Evolutionary conservation across 2,797 vertebrate genomes (phyloP).

Genomic region (Leptoclinus maculatus): DNA sequence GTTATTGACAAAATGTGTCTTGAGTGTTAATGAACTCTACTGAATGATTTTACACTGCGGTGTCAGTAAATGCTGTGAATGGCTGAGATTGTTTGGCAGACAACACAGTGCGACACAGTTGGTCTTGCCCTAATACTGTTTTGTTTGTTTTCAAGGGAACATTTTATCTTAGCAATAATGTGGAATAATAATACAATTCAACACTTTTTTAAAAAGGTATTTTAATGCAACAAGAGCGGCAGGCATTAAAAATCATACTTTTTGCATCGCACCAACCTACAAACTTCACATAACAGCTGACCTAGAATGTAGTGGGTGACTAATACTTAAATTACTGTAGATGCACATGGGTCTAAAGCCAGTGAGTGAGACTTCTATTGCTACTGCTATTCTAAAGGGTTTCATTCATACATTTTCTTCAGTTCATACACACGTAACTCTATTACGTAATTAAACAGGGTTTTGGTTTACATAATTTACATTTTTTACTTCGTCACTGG

Average conservation of each 20-base stretch:
- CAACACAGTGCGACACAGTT: neutral
- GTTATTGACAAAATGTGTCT: slow-evolving; percentile 73
- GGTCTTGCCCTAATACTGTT: slow-evolving; percentile 14
- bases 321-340: slow-evolving; percentile 45
- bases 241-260: slow-evolving; percentile 27
- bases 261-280: slow-evolving; percentile 49
- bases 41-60: slow-evolving; percentile 56
- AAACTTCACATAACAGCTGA: slow-evolving; percentile 43
- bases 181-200: slow-evolving; percentile 3
- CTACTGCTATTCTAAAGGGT: slow-evolving; percentile 28
- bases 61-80: slow-evolving; percentile 39
- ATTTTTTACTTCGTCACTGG: neutral
- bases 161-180: slow-evolving; percentile 24
- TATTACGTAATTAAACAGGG: slow-evolving; percentile 18
- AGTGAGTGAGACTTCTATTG: slow-evolving; percentile 7
- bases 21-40: slow-evolving; percentile 66
- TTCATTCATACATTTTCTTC: slow-evolving; percentile 25
- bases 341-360: slow-evolving; percentile 28
- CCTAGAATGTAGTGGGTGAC: slow-evolving; percentile 50
- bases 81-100: slow-evolving; percentile 30
- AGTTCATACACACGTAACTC: neutral
- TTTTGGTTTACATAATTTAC: slow-evolving; percentile 4
- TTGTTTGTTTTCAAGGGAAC: slow-evolving; percentile 21
- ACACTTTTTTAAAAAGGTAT: slow-evolving; percentile 2
- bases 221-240: slow-evolving; percentile 4